These are phyloP conservation scores for Gopherus flavomarginatus DNA, from an alignment of 2,113 vertebrate species.

Conservation along the genomic window DNA sequence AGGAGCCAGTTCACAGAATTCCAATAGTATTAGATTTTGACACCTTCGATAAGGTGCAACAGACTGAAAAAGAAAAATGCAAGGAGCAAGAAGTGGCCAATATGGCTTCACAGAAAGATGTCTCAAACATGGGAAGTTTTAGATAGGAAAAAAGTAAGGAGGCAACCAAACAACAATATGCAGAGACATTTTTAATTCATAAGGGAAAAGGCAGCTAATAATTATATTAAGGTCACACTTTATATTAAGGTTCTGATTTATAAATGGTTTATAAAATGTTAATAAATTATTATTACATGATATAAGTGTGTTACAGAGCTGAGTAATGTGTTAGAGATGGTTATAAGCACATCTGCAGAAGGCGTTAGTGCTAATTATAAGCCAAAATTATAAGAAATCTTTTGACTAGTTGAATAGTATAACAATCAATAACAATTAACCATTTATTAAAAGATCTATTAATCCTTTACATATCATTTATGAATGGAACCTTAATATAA, in stretches of 20 bases:
- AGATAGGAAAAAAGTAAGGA: background rate
- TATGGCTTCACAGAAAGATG: background rate
- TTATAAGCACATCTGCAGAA: background rate
- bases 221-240: too few species aligned
- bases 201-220: background rate
- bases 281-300: background rate
- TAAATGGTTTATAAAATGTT: background rate
- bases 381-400: background rate
- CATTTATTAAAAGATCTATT: background rate
- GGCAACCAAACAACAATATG: background rate
- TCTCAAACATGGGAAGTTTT: background rate
- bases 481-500: background rate
- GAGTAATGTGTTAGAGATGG: background rate
- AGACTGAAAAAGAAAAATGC: background rate
- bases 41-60: background rate
- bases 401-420: background rate
- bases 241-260: background rate
- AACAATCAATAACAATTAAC: background rate
- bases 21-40: background rate
- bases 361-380: background rate
- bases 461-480: background rate
- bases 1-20: background rate
- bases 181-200: background rate
- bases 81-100: background rate
- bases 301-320: background rate